Conservation (phyloP, 2,113 vertebrate species). For the Pedetes capensis region DNA sequence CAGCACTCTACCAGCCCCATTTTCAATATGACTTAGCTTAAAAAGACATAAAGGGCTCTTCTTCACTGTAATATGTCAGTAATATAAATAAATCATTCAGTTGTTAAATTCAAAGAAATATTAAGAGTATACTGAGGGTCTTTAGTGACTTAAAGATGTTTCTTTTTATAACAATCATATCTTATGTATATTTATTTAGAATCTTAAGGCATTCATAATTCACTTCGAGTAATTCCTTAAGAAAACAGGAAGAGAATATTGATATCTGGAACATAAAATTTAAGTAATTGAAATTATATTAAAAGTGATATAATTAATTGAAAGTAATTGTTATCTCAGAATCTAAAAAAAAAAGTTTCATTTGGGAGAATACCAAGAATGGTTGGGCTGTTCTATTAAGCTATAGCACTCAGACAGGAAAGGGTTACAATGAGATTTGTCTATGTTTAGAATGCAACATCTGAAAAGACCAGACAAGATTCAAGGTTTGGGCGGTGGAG, state of each 20-base stretch:
- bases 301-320: not conserved
- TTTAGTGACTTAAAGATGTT: not conserved
- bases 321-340: not conserved
- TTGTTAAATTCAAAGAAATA: slow-evolving; percentile 1
- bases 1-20: too few relatives aligned
- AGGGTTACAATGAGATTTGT: not conserved
- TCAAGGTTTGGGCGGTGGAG: not conserved
- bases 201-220: not conserved
- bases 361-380: not conserved
- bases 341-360: not conserved
- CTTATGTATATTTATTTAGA: not conserved
- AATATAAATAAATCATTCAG: not conserved
- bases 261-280: slow-evolving; percentile 5
- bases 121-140: not conserved
- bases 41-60: not conserved
- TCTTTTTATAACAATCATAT: not conserved
- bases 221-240: not conserved
- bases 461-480: not conserved
- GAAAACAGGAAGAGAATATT: not conserved
- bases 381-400: not conserved
- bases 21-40: too few relatives aligned
- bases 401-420: not conserved
- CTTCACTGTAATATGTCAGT: too few relatives aligned
- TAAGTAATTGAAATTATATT: not conserved
- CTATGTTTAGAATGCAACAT: not conserved